Evolutionary conservation across 1,140 invertebrate species (phyloP), one percentile per base, ranked within the genome.

Genomic region (Bactericera cockerelli): DNA sequence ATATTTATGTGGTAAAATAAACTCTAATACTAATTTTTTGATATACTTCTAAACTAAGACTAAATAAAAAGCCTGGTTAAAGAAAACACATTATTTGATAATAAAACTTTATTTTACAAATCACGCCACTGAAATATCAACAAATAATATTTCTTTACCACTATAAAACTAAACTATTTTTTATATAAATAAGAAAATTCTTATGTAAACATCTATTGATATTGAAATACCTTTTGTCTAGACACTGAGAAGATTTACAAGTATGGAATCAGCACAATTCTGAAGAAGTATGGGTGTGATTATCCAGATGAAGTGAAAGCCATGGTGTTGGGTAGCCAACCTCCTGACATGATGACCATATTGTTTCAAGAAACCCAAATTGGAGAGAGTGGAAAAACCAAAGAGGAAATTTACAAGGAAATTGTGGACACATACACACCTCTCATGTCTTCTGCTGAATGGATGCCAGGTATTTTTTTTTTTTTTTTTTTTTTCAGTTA

Each of bases 281-380:
- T 79, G 56, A 75, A 75, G 11, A 73, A 76, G 65, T 87, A 81
- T 73, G 84, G 82, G 0, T 85, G 86, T 68, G 70, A 71, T 24
- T 92, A 87, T 69, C 82, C 82, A 1, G 79, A 80, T 68, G 79
- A 90, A 60, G 67, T 89, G 60, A 80, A 83, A 70, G 72, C 79
- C 65, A 78, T 81, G 69, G 75, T 84, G 33, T 77, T 89, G 70
- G 88, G 89, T 38, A 82, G 80, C 55, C 83, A 82, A 28, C 83
- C 87, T 67, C 71, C 74, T 56, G 79, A 84, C 56, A 79, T 85
- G 19, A 82, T 81, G 14, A 77, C 81, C 67, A 81, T 88, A 58
- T 76, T 86, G 26, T 81, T 90, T 61, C 77, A 80, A 62, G 78
- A 81, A 66, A 75, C 86, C 63, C 74, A 81, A 49, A 72, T 92